Evolutionary conservation across 2,113 vertebrate species (phyloP), one percentile per base, ranked within the genome.

Genomic region (Murina feae): DNA sequence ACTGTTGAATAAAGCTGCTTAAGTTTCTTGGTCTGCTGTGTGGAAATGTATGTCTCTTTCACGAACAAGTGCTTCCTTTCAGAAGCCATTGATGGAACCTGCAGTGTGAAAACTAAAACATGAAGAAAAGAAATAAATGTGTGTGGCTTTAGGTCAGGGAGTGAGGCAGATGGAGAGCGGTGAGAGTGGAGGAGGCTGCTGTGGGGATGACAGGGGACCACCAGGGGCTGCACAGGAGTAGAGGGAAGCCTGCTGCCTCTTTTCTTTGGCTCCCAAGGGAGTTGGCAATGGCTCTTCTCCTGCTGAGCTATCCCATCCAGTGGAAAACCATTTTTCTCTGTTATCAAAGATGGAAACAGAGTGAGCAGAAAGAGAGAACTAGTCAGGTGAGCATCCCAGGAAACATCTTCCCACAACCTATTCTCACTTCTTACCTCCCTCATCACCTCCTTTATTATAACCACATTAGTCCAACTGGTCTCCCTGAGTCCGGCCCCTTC

Each of bases 41-140:
- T 84, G 91, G 78, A 78, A 84, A 76, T 80, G 42, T 32, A 35
- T 30, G 44, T 18, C 49, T 92, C 39, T 49, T 82, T 89, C 92
- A 51, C 6, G 4, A 69, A 47, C 21, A 78, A 93, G 44, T 17
- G 7, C 8, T 95, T 85, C 18, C 58, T 66, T 80, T 75, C 58
- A 37, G 63, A 87, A 93, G 71, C 58, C 68, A 35, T 1, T n/a
- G 42, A 91, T 53, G 25, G 55, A 88, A 8, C 25, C 18, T 74
- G 55, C 32, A 32, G 63, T 87, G 37, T 74, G 63, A 68, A 78
- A 87, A 82, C 9, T 86, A 11, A 44, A 79, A 79, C 30, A 37
- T 9, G 30, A 89, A 83, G 65, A 23, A n/a, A 80, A 86, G 51
- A 83, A 69, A 42, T 20, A 63, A 49, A 13, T 8, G 37, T 53